Evolutionary conservation across 2,797 vertebrate species (phyloP), one percentile per base, ranked within the genome.

Genomic region (Muraenolepis orangiensis): DNA sequence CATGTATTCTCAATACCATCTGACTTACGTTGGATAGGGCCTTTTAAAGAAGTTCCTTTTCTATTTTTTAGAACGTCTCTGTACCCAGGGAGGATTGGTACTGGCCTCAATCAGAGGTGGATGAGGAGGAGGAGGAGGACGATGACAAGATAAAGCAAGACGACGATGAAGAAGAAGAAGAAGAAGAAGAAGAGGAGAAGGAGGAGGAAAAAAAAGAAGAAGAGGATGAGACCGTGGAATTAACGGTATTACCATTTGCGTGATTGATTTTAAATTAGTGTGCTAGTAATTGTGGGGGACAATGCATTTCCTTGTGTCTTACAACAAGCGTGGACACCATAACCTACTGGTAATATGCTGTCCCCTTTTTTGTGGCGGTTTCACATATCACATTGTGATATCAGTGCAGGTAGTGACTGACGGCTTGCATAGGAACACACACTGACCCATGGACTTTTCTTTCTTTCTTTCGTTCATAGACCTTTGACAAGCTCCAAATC

Each of bases 401-500:
- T 71, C 1, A 5, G n/a, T 28, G 69, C 70, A 34, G 32, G 32
- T 34, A 3, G 32, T 34, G 3, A 34, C 32, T 34, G 3, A 3
- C 32, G 7, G 32, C 32, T 34, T 34, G 32, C 32, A 34, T 34
- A 34, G 32, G 3, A 34, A 34, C 32, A 34, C 32, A 34, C 3
- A 34, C 32, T 34, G 32, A 7, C 32, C n/a, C 51, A 8, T 7
- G 13, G 4, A 51, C 2, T 78, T 28, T 61, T 2, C 0, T 4
- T 29, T 40, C 26, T 73, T 1, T 18, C 29, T 74, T 64, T 83
- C 2, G 81, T 72, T 73, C 90, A 57, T 89, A 99, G 98, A 87
- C 95, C 5, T 86, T 93, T 84, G 95, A 96, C 83, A 97, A 98
- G 88, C 89, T 99, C 18, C 93, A 93, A 36, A 93, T 95, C 86